Conservation (phyloP, 2,113 vertebrate genomes). For the Cyrtonyx montezumae region DNA sequence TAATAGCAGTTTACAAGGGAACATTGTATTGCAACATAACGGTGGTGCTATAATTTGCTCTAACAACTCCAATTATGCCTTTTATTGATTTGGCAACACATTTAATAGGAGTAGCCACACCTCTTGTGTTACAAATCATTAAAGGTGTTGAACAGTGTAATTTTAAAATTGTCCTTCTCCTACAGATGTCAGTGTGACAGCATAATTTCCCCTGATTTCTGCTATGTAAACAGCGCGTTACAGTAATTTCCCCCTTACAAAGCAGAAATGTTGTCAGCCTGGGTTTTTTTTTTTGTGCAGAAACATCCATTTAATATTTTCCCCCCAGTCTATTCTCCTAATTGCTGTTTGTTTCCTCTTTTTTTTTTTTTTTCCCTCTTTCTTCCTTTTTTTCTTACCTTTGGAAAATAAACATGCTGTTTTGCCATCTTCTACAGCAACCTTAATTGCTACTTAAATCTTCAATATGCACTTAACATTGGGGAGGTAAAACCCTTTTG, state of each 20-base stretch:
- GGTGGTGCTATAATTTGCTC: constrained; percentile 99
- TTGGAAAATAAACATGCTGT: constrained; percentile 42
- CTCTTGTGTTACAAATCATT: constrained; percentile 98
- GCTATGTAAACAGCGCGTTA: constrained; percentile 92
- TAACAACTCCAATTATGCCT: constrained; percentile 99
- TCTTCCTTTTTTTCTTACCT: not conserved
- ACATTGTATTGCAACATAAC: constrained; percentile 97
- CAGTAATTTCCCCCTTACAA: constrained; percentile 88
- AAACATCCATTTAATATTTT: constrained; percentile 73
- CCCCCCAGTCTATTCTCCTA: constrained; percentile 79
- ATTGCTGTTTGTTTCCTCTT: constrained; percentile 69
- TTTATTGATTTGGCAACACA: constrained; percentile 99
- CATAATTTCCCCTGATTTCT: constrained; percentile 93
- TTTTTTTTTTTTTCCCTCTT: not conserved
- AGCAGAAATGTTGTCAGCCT: constrained; percentile 73
- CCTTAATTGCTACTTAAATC: constrained; percentile 80
- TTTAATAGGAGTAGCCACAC: constrained; percentile 99
- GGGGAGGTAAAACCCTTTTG: constrained; percentile 55
- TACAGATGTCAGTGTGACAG: constrained; percentile 96
- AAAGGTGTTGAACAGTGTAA: constrained; percentile 98
- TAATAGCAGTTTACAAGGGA: constrained; percentile 98
- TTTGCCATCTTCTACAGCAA: constrained; percentile 66
- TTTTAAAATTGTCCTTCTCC: constrained; percentile 95
- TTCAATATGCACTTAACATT: constrained; percentile 75
- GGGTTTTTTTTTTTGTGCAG: constrained; percentile 69